These are phyloP conservation scores for Aquatica leii DNA, from an alignment of 2,888 invertebrate species.

Conservation along the genomic window DNA sequence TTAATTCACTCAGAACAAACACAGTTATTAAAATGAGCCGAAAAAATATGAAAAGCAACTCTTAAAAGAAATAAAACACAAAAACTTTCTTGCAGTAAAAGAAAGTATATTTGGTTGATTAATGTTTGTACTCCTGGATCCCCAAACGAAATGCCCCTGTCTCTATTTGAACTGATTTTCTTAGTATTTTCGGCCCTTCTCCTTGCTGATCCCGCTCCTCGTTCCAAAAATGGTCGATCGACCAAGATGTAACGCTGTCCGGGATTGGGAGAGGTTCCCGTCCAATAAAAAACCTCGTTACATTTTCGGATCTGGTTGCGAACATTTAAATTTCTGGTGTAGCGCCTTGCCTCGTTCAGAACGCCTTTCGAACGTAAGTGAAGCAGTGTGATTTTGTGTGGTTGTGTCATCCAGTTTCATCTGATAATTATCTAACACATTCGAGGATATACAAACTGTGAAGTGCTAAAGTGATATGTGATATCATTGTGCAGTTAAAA, in stretches of 20 bases:
- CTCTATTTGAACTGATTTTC: constrained; percentile 30
- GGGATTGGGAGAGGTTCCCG: constrained; percentile 59
- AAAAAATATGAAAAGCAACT: not conserved
- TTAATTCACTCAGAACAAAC: not conserved
- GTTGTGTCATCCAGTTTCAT: constrained; percentile 20
- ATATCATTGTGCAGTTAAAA: constrained; percentile 6
- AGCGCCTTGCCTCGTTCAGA: constrained; percentile 85
- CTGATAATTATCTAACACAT: constrained; percentile 24
- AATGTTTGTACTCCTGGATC: constrained; percentile 46
- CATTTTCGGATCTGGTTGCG: constrained; percentile 78
- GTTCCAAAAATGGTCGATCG: constrained; percentile 73
- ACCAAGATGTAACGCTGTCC: constrained; percentile 60
- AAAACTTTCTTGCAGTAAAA: not conserved
- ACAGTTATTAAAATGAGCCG: not conserved
- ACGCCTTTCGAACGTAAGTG: constrained; percentile 97
- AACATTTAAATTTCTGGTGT: constrained; percentile 78
- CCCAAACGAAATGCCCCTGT: constrained; percentile 40
- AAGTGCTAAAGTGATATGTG: constrained; percentile 30
- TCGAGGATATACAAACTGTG: constrained; percentile 30
- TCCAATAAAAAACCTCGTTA: constrained; percentile 63
- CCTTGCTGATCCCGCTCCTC: constrained; percentile 57
- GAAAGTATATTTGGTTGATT: constrained; percentile 37
- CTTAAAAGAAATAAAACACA: not conserved
- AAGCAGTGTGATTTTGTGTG: constrained; percentile 35
- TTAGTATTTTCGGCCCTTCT: constrained; percentile 55